Percentiles rank a stretch among this genome's conserved stretches.
Conservation (phyloP, 2,888 invertebrate species). For the Melipona beecheii region DNA sequence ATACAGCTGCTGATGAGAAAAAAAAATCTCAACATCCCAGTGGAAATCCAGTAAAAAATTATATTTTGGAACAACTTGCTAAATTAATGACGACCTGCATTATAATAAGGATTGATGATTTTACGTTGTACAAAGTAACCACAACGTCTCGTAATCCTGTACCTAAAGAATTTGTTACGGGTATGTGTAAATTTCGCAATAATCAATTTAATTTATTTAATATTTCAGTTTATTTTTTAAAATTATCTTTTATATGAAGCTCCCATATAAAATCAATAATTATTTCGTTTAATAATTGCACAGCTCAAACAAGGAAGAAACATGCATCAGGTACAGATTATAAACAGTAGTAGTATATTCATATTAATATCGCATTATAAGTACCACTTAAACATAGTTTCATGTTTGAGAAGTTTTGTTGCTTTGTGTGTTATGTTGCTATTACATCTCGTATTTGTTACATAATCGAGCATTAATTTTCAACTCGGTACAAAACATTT, state of each 20-base stretch:
- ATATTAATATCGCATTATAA: slow-evolving; percentile 62
- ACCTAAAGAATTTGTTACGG: slow-evolving; percentile 92
- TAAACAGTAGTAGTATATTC: slow-evolving; percentile 73
- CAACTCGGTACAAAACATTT: slow-evolving; percentile 9
- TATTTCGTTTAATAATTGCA: slow-evolving; percentile 77
- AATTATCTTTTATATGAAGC: slow-evolving; percentile 22
- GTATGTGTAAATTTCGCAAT: slow-evolving; percentile 82
- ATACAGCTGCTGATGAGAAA: slow-evolving; percentile 71
- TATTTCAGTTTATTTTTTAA: slow-evolving; percentile 28
- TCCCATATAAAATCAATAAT: slow-evolving; percentile 57
- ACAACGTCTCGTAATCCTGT: slow-evolving; percentile 90
- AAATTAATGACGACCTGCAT: slow-evolving; percentile 97
- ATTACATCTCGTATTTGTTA: slow-evolving; percentile 7
- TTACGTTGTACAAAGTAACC: slow-evolving; percentile 93
- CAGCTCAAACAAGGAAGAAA: slow-evolving; percentile 83
- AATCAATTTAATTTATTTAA: slow-evolving; percentile 33
- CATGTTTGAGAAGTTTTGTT: slow-evolving; percentile 39
- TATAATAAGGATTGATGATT: slow-evolving; percentile 95
- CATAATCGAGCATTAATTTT: slow-evolving; percentile 31
- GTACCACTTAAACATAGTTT: slow-evolving; percentile 36
- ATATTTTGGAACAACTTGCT: slow-evolving; percentile 90
- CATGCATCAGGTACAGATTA: slow-evolving; percentile 81
- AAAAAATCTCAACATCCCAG: slow-evolving; percentile 78
- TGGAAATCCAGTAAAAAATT: slow-evolving; percentile 87
- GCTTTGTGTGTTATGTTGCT: slow-evolving; percentile 41